Percentiles rank a stretch among this genome's conserved stretches.
These are phyloP conservation scores for Diachasma alloeum DNA, from an alignment of 1,140 invertebrate genomes.

Conservation along the genomic window DNA sequence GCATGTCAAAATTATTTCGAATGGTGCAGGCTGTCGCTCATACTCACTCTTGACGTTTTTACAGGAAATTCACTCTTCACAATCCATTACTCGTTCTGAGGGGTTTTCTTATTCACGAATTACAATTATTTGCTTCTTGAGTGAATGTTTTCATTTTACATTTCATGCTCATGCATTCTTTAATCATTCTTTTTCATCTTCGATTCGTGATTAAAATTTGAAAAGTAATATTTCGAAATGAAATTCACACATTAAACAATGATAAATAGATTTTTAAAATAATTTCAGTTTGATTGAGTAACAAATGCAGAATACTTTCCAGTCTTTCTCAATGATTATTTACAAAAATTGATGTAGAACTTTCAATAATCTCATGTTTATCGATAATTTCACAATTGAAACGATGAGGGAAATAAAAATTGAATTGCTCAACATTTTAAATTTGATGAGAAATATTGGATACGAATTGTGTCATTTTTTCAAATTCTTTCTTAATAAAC, in stretches of 20 bases:
- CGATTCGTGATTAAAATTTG: no score
- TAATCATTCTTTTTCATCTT: neutral
- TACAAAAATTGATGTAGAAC: neutral
- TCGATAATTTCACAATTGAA: neutral
- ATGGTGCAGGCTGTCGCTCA: neutral
- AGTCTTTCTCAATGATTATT: neutral
- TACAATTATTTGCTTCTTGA: no score
- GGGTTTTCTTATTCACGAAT: no score
- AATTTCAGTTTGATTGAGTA: neutral
- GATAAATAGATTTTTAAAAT: neutral
- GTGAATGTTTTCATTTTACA: neutral
- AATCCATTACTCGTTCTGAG: no score
- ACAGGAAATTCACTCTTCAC: neutral
- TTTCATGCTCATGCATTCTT: neutral
- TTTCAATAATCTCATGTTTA: neutral
- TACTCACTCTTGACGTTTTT: neutral
- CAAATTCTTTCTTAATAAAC: neutral
- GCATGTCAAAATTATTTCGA: neutral
- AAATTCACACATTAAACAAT: neutral
- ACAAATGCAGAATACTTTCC: neutral
- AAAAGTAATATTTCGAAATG: neutral
- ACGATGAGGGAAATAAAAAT: neutral
- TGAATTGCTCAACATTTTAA: neutral
- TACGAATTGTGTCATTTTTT: neutral
- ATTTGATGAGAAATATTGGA: no score